phyloP scores from a whole-genome alignment of 1,140 invertebrate genomes.

The Solenopsis fugax region DNA sequence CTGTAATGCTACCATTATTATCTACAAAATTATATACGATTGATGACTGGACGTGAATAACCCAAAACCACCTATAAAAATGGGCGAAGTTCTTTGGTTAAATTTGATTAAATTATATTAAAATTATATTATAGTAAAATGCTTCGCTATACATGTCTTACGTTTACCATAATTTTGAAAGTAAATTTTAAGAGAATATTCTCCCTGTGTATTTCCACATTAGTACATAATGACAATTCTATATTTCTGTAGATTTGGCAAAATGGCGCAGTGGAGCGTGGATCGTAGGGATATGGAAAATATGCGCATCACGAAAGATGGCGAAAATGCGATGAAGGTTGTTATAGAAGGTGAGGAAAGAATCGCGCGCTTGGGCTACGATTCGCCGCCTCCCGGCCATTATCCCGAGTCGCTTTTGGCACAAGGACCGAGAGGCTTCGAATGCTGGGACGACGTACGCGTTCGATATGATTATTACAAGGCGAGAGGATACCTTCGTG shows the following conservation, averaged over 20 bases:
- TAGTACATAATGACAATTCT: slow-evolving; percentile 4
- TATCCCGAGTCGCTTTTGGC: slow-evolving; percentile 92
- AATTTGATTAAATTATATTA: no score
- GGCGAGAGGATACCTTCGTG: slow-evolving; percentile 93
- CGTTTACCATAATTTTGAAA: no score
- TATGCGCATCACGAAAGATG: slow-evolving; percentile 93
- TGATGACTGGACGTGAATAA: no score
- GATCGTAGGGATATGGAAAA: slow-evolving; percentile 93
- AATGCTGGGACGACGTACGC: slow-evolving; percentile 94
- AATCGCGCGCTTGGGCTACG: slow-evolving; percentile 84
- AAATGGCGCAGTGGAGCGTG: slow-evolving; percentile 95
- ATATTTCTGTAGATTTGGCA: slow-evolving; percentile 90
- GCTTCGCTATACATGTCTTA: no score
- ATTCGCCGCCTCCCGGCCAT: slow-evolving; percentile 91
- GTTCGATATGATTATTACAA: slow-evolving; percentile 95
- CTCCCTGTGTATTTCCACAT: neutral
- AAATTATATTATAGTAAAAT: no score
- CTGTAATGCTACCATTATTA: no score
- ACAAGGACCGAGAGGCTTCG: slow-evolving; percentile 90
- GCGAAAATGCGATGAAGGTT: slow-evolving; percentile 91
- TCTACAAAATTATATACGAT: no score
- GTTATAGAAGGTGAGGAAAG: slow-evolving; percentile 90
- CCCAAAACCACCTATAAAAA: no score
- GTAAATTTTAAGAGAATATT: no score
- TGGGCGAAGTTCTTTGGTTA: no score